phyloP scores from a whole-genome alignment of 2,888 invertebrate species.

The Drosophila yooni region DNA sequence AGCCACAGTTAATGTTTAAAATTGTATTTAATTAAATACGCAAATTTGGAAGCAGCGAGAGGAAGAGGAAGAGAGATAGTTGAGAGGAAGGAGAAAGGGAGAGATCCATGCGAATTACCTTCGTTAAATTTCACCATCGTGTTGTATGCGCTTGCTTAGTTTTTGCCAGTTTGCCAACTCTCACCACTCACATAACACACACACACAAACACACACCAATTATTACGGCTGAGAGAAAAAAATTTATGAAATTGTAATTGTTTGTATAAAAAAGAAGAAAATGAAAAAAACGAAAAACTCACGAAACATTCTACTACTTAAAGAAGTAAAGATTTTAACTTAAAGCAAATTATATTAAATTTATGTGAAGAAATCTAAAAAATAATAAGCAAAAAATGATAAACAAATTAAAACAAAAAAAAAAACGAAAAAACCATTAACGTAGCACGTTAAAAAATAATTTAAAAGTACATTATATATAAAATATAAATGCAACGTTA shows the following conservation, averaged over 20 bases:
- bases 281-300: conserved; percentile 28
- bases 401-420: conserved; percentile 18
- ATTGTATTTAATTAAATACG: conserved; percentile 22
- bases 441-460: conserved; percentile 57
- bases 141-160: conserved; percentile 3
- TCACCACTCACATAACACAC: conserved; percentile 32
- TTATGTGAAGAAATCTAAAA: conserved; percentile 32
- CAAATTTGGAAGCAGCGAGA: conserved; percentile 19
- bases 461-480: conserved; percentile 40
- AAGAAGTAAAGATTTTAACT: conserved; percentile 64
- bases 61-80: background rate
- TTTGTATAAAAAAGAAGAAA: conserved; percentile 50
- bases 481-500: conserved; percentile 62
- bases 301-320: conserved; percentile 67
- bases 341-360: conserved; percentile 55
- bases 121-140: background rate
- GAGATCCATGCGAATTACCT: conserved; percentile 3
- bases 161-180: conserved; percentile 24
- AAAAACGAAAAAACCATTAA: conserved; percentile 38
- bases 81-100: background rate
- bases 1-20: conserved; percentile 48
- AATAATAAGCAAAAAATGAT: conserved; percentile 11
- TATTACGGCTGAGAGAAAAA: conserved; percentile 32
- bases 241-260: conserved; percentile 47
- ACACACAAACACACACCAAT: conserved; percentile 24